A percentile compares a stretch with the other conserved stretches of the same genome.
Conservation (phyloP, 2,888 invertebrate genomes). For the Hypomecis atomaria region DNA sequence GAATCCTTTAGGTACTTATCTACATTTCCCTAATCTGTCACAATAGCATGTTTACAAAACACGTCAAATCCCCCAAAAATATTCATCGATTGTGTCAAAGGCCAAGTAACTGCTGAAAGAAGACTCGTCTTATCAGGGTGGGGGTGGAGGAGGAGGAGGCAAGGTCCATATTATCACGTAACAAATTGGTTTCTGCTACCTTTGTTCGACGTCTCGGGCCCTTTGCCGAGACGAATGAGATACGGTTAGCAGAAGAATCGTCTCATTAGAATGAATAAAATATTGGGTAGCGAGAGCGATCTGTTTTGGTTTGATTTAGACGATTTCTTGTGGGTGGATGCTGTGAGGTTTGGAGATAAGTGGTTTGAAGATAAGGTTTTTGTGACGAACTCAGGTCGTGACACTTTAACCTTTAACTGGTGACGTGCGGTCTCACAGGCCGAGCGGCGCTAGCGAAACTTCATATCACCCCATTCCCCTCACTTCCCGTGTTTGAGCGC, state of each 20-base stretch:
- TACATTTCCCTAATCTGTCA: not conserved
- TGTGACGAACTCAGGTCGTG: no score
- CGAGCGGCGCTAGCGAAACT: no score
- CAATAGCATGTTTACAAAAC: slow-evolving; percentile 1
- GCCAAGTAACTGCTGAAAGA: slow-evolving; percentile 59
- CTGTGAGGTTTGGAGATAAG: not conserved
- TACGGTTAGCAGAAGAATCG: slow-evolving; percentile 60
- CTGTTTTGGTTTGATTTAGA: slow-evolving; percentile 11
- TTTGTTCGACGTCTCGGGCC: slow-evolving; percentile 76
- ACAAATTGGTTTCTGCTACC: slow-evolving; percentile 84
- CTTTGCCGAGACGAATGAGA: slow-evolving; percentile 66
- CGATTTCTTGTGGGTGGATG: not conserved
- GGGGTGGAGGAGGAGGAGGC: slow-evolving; percentile 40
- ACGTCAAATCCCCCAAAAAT: slow-evolving; percentile 17
- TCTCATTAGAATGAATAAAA: slow-evolving; percentile 36
- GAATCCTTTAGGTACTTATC: not conserved
- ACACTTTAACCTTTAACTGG: no score
- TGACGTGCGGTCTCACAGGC: no score
- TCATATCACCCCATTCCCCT: no score
- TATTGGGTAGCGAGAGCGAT: slow-evolving; percentile 1
- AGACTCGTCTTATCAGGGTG: slow-evolving; percentile 59
- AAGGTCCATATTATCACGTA: slow-evolving; percentile 82
- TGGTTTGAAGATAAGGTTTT: not conserved
- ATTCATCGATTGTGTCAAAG: slow-evolving; percentile 54
- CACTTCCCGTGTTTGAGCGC: no score